phyloP scores from a whole-genome alignment of 92 coral and sea anemone species.

The Virgularia gustaviana region DNA sequence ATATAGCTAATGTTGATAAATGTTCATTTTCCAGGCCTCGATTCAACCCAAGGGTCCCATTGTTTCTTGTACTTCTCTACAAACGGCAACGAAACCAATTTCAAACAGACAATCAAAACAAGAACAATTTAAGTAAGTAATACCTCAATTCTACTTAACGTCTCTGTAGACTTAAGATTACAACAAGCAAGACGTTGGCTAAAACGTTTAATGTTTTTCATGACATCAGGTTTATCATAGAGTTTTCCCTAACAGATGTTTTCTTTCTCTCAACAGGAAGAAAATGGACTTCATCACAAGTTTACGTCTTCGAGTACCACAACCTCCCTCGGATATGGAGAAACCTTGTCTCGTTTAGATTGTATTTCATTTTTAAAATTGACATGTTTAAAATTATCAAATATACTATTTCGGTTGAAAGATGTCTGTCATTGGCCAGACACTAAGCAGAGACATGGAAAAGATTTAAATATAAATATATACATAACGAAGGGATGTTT shows the following conservation, averaged over 20 bases:
- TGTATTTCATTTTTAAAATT: too few relatives aligned
- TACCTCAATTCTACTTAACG: not conserved
- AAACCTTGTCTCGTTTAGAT: slow-evolving; percentile 38
- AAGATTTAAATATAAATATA: not conserved
- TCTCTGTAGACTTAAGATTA: not conserved
- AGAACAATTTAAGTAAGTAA: slow-evolving; percentile 22
- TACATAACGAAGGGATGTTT: slow-evolving; percentile 16
- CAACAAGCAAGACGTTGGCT: not conserved
- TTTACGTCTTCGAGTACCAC: slow-evolving; percentile 37
- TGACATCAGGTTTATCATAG: too few relatives aligned
- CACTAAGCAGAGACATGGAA: not conserved
- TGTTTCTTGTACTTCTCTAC: not conserved
- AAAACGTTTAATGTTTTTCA: too few relatives aligned
- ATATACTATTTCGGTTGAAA: too few relatives aligned
- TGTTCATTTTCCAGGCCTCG: slow-evolving; percentile 24
- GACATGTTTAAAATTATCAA: too few relatives aligned
- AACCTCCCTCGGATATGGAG: slow-evolving; percentile 40
- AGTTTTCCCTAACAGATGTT: not conserved
- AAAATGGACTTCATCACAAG: slow-evolving; percentile 42
- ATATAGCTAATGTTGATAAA: too few relatives aligned
- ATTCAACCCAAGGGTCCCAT: slow-evolving; percentile 3
- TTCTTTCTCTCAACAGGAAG: slow-evolving; percentile 9
- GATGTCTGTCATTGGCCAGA: not conserved
- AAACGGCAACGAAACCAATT: not conserved
- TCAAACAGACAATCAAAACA: slow-evolving; percentile 29